Evolutionary conservation across 2,888 invertebrate species (phyloP), one percentile per base, ranked within the genome.

Genomic region (Molorchus minor): DNA sequence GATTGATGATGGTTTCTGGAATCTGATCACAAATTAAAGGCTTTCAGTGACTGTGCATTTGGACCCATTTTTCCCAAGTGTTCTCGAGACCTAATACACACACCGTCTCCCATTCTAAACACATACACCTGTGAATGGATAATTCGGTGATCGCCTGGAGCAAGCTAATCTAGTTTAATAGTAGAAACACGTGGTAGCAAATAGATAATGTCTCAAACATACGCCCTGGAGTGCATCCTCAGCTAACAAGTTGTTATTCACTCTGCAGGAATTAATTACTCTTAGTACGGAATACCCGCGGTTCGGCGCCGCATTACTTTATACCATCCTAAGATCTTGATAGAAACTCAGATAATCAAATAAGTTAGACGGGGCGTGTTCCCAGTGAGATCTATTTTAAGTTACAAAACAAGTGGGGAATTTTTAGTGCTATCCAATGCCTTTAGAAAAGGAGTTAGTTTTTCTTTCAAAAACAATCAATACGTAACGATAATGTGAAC

Each of bases 251-350:
- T 40, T 30, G 25, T 45, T 45, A 45, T 45, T 45, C 25, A 29
- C 45, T 29, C 30, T 45, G 30, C 25, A 45, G 45, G 25, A 45
- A 45, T 45, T 29, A 45, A 45, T 45, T 30, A 25, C 30, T 45
- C 15, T 25, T 45, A 10, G 21, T 45, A n/a, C n/a, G 30, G 2
- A 12, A 15, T 30, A 16, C 15, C 25, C 45, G 17, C 17, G 17
- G 19, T 2, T 3, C 17, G 7, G 25, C 25, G 25, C 25, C 25
- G 8, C 25, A 5, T 8, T 25, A 25, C 19, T 40, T 15, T 33
- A 33, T 13, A 8, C 16, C 16, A 15, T 16, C 8, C 13, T 35
- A 35, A 35, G 16, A 12, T 35, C 35, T 35, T 13, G 35, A 35
- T 13, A 16, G 35, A n/a, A n/a, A n/a, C n/a, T n/a, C n/a, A n/a